Percentiles rank a stretch among this genome's conserved stretches.
Conservation (phyloP, 2,797 vertebrate species). For the Eupleurogrammus muticus region DNA sequence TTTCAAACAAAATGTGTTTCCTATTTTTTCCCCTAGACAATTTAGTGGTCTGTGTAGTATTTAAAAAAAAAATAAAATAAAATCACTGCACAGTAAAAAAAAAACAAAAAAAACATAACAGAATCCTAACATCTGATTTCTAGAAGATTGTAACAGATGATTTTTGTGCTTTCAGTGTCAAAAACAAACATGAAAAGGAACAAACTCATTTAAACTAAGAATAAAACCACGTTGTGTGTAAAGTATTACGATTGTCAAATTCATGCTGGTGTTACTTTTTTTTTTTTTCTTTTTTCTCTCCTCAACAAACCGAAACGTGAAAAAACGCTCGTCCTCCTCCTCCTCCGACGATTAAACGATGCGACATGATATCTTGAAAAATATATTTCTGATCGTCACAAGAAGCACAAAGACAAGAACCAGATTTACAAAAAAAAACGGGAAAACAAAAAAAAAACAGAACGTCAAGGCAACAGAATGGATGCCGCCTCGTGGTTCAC, state of each 20-base stretch:
- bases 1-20: too few species aligned
- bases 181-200: neutral
- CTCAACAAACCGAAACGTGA: slow-evolving; percentile 4
- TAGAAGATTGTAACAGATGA: neutral
- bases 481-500: slow-evolving; percentile 15
- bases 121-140: neutral
- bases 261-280: slow-evolving; percentile 61
- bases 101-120: too few species aligned
- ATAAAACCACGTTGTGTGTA: neutral
- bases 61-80: too few species aligned
- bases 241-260: slow-evolving; percentile 46
- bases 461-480: slow-evolving; percentile 45
- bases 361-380: slow-evolving; percentile 34
- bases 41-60: too few species aligned
- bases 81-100: too few species aligned
- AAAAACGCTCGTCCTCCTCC: too few species aligned
- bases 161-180: neutral
- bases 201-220: neutral
- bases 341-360: slow-evolving; percentile 9
- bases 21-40: too few species aligned
- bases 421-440: slow-evolving; percentile 22
- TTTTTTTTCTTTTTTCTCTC: neutral
- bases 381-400: slow-evolving; percentile 39
- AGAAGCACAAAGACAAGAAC: slow-evolving; percentile 46
- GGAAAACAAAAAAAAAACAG: neutral